These are phyloP conservation scores for Synergus umbraculus DNA, from an alignment of 2,888 invertebrate genomes.

Conservation along the genomic window DNA sequence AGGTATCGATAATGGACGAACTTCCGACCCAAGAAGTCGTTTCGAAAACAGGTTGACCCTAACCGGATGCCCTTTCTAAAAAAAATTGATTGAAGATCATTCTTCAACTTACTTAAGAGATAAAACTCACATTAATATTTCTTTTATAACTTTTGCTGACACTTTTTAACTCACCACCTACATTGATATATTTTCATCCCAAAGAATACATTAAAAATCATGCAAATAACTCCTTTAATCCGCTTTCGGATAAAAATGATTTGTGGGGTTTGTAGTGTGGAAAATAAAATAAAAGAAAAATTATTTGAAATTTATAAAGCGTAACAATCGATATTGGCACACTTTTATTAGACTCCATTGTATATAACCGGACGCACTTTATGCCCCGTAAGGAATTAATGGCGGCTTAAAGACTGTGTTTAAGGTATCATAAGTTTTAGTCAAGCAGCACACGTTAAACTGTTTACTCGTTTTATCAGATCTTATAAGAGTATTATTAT, in stretches of 20 bases:
- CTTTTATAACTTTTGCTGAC: too few species aligned
- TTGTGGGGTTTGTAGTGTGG: neutral
- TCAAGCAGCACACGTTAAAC: neutral
- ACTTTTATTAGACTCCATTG: neutral
- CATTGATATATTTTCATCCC: too few species aligned
- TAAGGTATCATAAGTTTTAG: neutral
- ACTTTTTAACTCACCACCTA: too few species aligned
- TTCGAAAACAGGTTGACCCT: neutral
- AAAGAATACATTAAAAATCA: too few species aligned
- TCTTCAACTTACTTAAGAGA: neutral
- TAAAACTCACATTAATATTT: neutral
- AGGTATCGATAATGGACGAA: slow-evolving; percentile 1
- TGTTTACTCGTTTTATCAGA: neutral
- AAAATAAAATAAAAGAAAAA: neutral
- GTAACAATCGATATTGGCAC: neutral
- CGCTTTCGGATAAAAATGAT: neutral
- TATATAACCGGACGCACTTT: neutral
- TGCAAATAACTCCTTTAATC: neutral
- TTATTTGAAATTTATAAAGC: neutral
- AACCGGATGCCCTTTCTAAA: neutral
- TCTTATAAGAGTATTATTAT: slow-evolving; percentile 1
- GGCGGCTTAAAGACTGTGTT: neutral
- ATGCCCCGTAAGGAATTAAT: neutral
- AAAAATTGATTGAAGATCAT: neutral
- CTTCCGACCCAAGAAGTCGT: neutral